phyloP scores from a whole-genome alignment of 1,140 invertebrate species.

The Nylanderia fulva region DNA sequence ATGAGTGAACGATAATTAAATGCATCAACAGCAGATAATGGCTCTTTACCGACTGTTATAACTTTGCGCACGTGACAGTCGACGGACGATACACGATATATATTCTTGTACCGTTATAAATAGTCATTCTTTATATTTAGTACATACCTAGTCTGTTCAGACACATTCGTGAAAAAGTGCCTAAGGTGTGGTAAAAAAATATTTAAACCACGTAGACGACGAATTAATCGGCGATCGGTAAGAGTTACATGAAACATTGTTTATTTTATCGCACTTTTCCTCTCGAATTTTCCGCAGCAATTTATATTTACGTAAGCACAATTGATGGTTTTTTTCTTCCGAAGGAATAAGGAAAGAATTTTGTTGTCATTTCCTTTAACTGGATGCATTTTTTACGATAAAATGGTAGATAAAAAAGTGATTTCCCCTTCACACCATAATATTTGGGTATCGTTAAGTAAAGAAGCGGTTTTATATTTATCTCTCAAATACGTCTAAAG shows the following conservation, averaged over 20 bases:
- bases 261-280: neutral
- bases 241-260: neutral
- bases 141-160: neutral
- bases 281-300: neutral
- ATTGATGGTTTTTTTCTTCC: too few relatives aligned
- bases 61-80: neutral
- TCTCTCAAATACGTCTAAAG: neutral
- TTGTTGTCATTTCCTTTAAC: too few relatives aligned
- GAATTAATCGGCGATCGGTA: constrained; percentile 56
- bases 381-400: too few relatives aligned
- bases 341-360: too few relatives aligned
- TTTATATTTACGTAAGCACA: neutral
- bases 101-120: constrained; percentile 61
- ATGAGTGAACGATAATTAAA: neutral
- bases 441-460: neutral
- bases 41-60: constrained; percentile 43
- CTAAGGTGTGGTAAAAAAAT: neutral
- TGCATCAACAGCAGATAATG: constrained; percentile 29
- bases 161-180: neutral
- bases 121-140: constrained; percentile 71
- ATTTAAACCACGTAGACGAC: too few relatives aligned
- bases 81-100: constrained; percentile 58
- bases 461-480: neutral
- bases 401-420: neutral
- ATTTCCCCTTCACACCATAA: neutral